Evolutionary conservation across 1,140 invertebrate species (phyloP).

Genomic region (Coptotermes formosanus): DNA sequence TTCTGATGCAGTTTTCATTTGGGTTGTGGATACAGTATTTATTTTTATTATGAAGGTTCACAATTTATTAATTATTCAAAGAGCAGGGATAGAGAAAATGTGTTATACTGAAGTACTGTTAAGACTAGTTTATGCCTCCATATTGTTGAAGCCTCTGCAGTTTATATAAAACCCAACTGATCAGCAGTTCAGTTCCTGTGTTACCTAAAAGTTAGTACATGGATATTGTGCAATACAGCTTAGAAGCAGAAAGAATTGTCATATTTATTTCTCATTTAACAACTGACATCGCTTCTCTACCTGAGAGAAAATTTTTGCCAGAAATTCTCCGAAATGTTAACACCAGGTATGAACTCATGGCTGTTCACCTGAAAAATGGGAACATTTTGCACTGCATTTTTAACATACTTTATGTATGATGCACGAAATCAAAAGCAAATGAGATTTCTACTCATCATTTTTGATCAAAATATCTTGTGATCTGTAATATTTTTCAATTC

Average conservation of each 20-base stretch:
- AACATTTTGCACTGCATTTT: not conserved
- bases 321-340: not conserved
- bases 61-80: not conserved
- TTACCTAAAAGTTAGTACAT: not conserved
- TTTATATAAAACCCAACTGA: no score
- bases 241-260: not conserved
- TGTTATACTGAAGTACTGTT: not conserved
- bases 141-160: not conserved
- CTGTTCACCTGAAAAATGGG: not conserved
- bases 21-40: conserved; percentile 18
- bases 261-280: not conserved
- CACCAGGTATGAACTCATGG: not conserved
- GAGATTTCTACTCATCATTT: not conserved
- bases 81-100: not conserved
- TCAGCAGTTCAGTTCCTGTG: not conserved
- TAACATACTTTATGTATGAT: not conserved
- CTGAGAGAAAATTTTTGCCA: not conserved
- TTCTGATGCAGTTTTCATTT: not conserved
- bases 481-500: not conserved
- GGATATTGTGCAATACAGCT: not conserved
- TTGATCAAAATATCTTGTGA: not conserved
- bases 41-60: not conserved
- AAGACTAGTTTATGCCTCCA: not conserved
- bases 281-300: not conserved
- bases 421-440: not conserved